phyloP scores from a whole-genome alignment of 2,113 vertebrate genomes.

The Rutilus rutilus region DNA sequence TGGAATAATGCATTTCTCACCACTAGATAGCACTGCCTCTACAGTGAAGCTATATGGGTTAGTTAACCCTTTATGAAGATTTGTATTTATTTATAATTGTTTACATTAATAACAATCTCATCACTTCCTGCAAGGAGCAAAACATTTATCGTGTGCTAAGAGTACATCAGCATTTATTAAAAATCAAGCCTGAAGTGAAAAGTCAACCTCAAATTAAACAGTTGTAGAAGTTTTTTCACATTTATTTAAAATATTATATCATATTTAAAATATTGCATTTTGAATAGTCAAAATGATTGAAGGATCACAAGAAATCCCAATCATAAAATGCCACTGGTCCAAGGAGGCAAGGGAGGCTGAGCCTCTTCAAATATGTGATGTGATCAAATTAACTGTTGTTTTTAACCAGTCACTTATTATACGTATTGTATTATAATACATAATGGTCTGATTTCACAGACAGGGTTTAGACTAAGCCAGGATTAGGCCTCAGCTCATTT shows the following conservation, averaged over 20 bases:
- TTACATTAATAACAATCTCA: not conserved
- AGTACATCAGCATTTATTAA: not conserved
- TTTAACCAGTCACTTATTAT: too few species aligned
- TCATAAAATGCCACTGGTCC: too few species aligned
- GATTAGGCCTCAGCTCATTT: too few species aligned
- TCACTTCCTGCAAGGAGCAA: not conserved
- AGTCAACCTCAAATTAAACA: not conserved
- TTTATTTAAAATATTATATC: not conserved
- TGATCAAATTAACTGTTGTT: too few species aligned
- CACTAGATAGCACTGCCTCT: not conserved
- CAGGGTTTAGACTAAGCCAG: too few species aligned
- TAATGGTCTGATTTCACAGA: too few species aligned
- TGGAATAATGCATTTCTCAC: not conserved
- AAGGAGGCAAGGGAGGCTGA: too few species aligned
- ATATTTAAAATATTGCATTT: not conserved
- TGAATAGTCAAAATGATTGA: too few species aligned
- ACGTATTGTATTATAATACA: too few species aligned
- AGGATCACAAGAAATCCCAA: too few species aligned
- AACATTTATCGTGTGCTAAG: not conserved
- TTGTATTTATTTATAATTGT: not conserved
- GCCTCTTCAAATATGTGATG: too few species aligned
- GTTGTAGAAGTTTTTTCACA: too few species aligned
- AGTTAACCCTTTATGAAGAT: not conserved
- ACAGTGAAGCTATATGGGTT: not conserved
- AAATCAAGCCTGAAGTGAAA: not conserved